Conservation (phyloP, 2,113 vertebrate genomes). For the Rostratula benghalensis region DNA sequence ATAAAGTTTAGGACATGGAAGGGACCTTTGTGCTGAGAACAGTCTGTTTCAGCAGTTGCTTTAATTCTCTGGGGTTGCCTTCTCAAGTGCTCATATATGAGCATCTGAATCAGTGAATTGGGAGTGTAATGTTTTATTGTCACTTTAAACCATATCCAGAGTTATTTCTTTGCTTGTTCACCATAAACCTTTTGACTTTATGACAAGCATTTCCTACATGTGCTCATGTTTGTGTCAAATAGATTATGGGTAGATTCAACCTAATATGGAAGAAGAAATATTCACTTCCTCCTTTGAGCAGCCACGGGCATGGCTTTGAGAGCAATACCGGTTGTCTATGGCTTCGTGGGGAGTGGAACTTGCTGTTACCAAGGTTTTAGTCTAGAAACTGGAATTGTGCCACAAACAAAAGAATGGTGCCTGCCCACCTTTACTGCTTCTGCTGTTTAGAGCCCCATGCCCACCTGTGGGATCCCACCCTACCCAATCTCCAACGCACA, state of each 20-base stretch:
- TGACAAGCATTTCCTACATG: neutral
- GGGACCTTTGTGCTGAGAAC: neutral
- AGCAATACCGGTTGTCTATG: neutral
- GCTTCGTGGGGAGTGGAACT: neutral
- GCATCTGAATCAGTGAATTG: neutral
- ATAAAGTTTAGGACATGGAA: neutral
- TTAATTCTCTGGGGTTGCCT: neutral
- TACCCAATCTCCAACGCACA: neutral
- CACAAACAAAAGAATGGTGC: neutral
- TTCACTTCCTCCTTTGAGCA: neutral
- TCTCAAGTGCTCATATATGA: neutral
- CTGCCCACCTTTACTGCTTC: neutral
- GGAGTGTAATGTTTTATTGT: neutral
- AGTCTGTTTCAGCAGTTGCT: neutral
- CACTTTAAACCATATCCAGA: neutral
- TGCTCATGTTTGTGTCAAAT: neutral
- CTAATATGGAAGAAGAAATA: neutral
- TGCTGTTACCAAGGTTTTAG: neutral
- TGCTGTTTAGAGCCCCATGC: neutral
- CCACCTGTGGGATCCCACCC: neutral
- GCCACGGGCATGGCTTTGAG: neutral
- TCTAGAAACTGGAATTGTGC: neutral
- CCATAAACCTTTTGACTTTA: neutral
- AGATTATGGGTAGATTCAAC: neutral
- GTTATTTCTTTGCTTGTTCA: neutral